Evolutionary conservation across 2,113 vertebrate genomes (phyloP).

Genomic region (Oenanthe melanoleuca): DNA sequence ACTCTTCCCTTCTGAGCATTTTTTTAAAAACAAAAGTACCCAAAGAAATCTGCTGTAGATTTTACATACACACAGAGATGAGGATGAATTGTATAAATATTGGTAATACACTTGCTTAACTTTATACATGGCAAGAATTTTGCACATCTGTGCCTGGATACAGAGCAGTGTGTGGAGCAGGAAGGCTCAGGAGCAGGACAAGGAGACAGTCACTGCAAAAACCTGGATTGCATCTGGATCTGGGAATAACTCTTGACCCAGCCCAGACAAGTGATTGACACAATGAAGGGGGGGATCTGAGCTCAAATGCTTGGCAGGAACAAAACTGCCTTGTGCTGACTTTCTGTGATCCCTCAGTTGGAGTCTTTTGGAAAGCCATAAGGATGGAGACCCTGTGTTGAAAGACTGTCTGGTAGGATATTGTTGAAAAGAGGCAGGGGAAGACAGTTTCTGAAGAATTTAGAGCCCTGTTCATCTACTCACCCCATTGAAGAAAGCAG

Average conservation of each 20-base stretch:
- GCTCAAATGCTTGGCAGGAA: conserved; percentile 31
- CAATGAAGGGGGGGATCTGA: conserved; percentile 30
- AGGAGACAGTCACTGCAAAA: conserved; percentile 42
- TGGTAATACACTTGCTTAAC: not conserved
- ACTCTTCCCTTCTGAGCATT: not conserved
- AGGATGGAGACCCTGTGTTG: conserved; percentile 60
- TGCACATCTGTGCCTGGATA: not conserved
- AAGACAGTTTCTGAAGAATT: conserved; percentile 57
- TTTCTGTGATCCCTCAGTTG: conserved; percentile 62
- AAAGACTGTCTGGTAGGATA: conserved; percentile 71
- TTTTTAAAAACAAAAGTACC: not conserved
- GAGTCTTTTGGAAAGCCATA: conserved; percentile 66
- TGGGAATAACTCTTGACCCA: conserved; percentile 74
- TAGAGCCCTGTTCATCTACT: conserved; percentile 56
- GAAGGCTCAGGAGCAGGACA: not conserved
- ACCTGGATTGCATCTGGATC: conserved; percentile 63
- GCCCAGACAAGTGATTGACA: conserved; percentile 71
- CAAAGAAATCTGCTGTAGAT: not conserved
- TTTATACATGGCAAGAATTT: not conserved
- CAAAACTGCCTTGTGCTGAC: conserved; percentile 57
- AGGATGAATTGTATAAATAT: not conserved
- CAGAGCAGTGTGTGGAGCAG: not conserved
- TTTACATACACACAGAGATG: not conserved
- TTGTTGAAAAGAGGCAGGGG: conserved; percentile 32
- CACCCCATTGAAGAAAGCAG: conserved; percentile 76